A percentile compares a stretch with the other conserved stretches of the same genome.
These are phyloP conservation scores for Psammodynastes pulverulentus DNA, from an alignment of 2,113 vertebrate genomes.

Conservation along the genomic window DNA sequence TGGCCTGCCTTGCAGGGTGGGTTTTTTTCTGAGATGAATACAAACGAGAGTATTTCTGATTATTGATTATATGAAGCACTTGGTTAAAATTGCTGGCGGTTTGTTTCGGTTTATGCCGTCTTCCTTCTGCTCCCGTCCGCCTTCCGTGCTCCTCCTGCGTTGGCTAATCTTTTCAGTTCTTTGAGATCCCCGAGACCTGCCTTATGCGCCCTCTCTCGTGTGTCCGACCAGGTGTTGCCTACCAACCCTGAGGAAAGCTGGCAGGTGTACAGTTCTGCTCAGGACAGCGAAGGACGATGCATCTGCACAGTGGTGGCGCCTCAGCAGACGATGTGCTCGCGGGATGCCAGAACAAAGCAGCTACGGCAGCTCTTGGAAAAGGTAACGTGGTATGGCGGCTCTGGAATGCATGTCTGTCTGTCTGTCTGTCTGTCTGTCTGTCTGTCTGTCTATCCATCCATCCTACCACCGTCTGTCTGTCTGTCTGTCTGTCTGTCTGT, in stretches of 20 bases:
- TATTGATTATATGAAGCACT: not conserved
- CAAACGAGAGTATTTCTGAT: not conserved
- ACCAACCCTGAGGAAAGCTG: constrained; percentile 97
- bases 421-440: not conserved
- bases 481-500: not conserved
- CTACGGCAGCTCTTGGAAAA: constrained; percentile 98
- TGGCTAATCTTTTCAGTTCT: not conserved
- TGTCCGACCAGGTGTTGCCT: constrained; percentile 84
- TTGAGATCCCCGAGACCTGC: not conserved
- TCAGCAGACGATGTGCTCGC: constrained; percentile 96
- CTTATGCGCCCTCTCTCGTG: not conserved
- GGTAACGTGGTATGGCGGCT: constrained; percentile 67
- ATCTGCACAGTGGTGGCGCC: constrained; percentile 98
- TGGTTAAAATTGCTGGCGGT: not conserved
- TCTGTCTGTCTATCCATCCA: no score
- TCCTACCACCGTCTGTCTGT: no score
- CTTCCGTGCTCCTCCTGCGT: accelerated
- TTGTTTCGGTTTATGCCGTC: not conserved
- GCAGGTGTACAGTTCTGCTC: constrained; percentile 99
- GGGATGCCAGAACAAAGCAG: constrained; percentile 95
- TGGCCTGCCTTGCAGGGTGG: not conserved
- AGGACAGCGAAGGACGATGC: constrained; percentile 96
- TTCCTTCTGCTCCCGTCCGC: not conserved
- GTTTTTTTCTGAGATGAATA: not conserved
- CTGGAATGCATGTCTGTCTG: not conserved